Percentiles rank a stretch among this genome's conserved stretches.
Evolutionary conservation across 2,888 invertebrate species (phyloP).

Genomic region (Andrena bicolor): DNA sequence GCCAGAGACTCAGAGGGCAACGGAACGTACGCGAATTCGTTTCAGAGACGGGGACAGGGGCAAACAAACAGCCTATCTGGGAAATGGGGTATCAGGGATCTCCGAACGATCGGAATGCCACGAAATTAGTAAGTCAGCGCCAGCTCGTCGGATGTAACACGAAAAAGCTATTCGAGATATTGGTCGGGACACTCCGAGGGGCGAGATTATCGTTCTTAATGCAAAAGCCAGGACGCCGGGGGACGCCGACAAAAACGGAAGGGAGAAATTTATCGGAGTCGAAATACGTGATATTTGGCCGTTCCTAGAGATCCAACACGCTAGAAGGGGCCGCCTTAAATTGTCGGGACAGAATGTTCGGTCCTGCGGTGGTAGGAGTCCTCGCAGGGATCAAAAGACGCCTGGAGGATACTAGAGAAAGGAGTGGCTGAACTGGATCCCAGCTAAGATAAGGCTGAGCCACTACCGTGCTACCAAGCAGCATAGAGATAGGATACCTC

Average conservation of each 20-base stretch:
- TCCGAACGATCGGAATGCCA: constrained; percentile 49
- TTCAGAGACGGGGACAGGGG: background rate
- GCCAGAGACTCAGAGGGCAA: background rate
- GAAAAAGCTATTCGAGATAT: constrained; percentile 69
- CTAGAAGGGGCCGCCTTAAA: constrained; percentile 58
- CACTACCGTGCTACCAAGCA: constrained; percentile 78
- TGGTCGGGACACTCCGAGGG: constrained; percentile 21
- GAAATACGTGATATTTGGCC: constrained; percentile 60
- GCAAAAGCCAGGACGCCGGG: constrained; percentile 38
- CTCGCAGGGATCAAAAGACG: constrained; percentile 74
- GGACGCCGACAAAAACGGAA: constrained; percentile 45
- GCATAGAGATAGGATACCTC: constrained; percentile 72
- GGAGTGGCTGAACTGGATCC: constrained; percentile 79
- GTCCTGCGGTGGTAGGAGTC: constrained; percentile 60
- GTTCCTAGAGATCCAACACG: constrained; percentile 43
- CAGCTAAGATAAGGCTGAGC: constrained; percentile 76
- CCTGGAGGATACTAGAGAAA: constrained; percentile 75
- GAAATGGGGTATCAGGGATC: constrained; percentile 12
- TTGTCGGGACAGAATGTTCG: constrained; percentile 57
- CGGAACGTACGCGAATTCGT: background rate
- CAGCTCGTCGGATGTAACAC: constrained; percentile 54
- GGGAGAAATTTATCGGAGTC: constrained; percentile 59
- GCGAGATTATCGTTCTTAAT: constrained; percentile 56
- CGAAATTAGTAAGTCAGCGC: constrained; percentile 68
- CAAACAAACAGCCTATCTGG: background rate